Evolutionary conservation across 2,888 invertebrate species (phyloP).

Genomic region (Patella depressa): DNA sequence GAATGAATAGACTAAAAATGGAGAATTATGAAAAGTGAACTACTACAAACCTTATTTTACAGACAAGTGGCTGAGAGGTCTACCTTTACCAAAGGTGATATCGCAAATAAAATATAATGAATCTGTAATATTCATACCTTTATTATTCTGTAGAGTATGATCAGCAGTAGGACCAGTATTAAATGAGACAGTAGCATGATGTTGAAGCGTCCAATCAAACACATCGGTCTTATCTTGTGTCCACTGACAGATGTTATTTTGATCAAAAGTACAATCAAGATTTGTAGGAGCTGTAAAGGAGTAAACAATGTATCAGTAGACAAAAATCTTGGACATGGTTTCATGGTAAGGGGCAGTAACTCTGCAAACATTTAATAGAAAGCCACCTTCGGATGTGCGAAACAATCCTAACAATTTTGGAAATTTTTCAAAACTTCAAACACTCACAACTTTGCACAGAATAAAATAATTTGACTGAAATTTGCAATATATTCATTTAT

Average conservation of each 20-base stretch:
- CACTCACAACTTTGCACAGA: too few species aligned
- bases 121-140: conserved; percentile 35
- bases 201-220: conserved; percentile 54
- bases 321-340: too few species aligned
- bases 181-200: conserved; percentile 45
- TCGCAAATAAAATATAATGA: too few species aligned
- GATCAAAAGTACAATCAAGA: conserved; percentile 58
- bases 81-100: too few species aligned
- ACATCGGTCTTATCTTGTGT: conserved; percentile 48
- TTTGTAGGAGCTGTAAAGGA: conserved; percentile 45
- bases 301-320: neutral
- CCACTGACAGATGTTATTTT: conserved; percentile 50
- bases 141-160: conserved; percentile 48
- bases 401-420: too few species aligned
- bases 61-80: too few species aligned
- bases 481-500: too few species aligned
- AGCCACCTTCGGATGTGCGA: too few species aligned
- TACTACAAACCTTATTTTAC: neutral
- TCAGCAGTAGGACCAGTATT: conserved; percentile 56
- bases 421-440: too few species aligned
- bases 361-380: too few species aligned
- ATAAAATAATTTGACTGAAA: too few species aligned
- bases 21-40: neutral
- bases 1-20: neutral
- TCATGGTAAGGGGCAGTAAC: too few species aligned